phyloP scores from a whole-genome alignment of 2,797 vertebrate species.

The Cirrhinus molitorella region DNA sequence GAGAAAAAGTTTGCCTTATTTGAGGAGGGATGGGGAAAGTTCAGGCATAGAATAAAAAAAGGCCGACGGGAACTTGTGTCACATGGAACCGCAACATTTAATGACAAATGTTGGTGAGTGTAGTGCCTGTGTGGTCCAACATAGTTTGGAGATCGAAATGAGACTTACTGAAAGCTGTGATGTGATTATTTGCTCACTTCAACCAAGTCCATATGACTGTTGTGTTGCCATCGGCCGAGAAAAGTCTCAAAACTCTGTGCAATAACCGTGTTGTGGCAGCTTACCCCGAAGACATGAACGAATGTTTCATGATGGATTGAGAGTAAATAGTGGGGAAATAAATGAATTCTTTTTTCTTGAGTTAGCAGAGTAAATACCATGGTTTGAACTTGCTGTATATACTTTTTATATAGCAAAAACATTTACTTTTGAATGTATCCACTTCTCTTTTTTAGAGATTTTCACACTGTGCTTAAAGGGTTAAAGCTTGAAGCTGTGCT shows the following conservation, averaged over 20 bases:
- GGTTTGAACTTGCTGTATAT: background rate
- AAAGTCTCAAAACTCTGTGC: conserved; percentile 50
- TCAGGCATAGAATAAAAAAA: background rate
- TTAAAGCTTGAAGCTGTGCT: too few species aligned
- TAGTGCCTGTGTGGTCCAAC: conserved; percentile 15
- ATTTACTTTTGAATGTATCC: too few species aligned
- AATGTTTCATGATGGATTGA: conserved; percentile 40
- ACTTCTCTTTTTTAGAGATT: too few species aligned
- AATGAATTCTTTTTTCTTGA: conserved; percentile 45
- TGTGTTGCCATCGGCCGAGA: conserved; percentile 33
- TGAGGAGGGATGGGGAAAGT: background rate
- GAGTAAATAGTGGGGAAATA: conserved; percentile 22
- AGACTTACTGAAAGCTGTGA: conserved; percentile 42
- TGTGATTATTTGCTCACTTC: conserved; percentile 49
- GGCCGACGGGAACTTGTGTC: background rate
- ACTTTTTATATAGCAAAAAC: background rate
- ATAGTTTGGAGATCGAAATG: conserved; percentile 46
- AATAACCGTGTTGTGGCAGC: conserved; percentile 51
- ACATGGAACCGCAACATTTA: conserved; percentile 28
- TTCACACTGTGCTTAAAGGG: too few species aligned
- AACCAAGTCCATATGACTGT: conserved; percentile 6
- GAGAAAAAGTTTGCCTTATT: conserved; percentile 45
- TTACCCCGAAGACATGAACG: conserved; percentile 31
- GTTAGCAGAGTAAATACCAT: conserved; percentile 4
- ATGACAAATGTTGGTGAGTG: conserved; percentile 58